These are phyloP conservation scores for Gerris lacustris DNA, from an alignment of 2,888 invertebrate species.

Conservation along the genomic window DNA sequence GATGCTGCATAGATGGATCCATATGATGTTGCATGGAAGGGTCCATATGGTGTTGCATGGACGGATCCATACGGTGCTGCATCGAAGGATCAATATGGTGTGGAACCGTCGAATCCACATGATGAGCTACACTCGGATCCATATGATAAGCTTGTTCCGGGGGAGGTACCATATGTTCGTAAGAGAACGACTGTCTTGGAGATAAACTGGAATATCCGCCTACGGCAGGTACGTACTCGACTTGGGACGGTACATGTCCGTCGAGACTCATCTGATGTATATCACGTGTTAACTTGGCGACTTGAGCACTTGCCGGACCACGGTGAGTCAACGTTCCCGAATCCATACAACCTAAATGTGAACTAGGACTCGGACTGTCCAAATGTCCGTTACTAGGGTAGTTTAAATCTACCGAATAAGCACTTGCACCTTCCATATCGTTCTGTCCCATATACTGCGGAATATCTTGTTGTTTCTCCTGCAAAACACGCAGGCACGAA, in stretches of 20 bases:
- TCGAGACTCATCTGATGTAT: constrained; percentile 28
- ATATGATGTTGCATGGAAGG: not conserved
- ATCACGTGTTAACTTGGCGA: constrained; percentile 24
- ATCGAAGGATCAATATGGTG: not conserved
- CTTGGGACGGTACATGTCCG: constrained; percentile 35
- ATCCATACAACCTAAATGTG: constrained; percentile 25
- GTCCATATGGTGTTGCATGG: constrained; percentile 28
- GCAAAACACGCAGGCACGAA: constrained; percentile 51
- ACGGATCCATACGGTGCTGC: constrained; percentile 21
- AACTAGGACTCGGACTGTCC: constrained; percentile 49
- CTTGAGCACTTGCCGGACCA: constrained; percentile 37
- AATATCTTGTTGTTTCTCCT: constrained; percentile 51
- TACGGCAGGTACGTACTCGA: constrained; percentile 39
- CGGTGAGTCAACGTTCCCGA: constrained; percentile 28
- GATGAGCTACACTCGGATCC: constrained; percentile 14
- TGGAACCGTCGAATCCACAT: not conserved
- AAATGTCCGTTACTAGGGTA: constrained; percentile 52
- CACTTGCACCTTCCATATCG: constrained; percentile 38
- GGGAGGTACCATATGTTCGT: constrained; percentile 24
- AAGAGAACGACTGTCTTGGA: constrained; percentile 25
- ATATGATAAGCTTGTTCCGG: constrained; percentile 23
- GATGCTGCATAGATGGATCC: not conserved
- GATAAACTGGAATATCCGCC: constrained; percentile 26
- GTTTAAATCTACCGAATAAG: constrained; percentile 34
- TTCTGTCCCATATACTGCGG: constrained; percentile 49